Evolutionary conservation across 1,140 invertebrate genomes (phyloP), one percentile per base, ranked within the genome.

Genomic region (Chrysoperla carnea): DNA sequence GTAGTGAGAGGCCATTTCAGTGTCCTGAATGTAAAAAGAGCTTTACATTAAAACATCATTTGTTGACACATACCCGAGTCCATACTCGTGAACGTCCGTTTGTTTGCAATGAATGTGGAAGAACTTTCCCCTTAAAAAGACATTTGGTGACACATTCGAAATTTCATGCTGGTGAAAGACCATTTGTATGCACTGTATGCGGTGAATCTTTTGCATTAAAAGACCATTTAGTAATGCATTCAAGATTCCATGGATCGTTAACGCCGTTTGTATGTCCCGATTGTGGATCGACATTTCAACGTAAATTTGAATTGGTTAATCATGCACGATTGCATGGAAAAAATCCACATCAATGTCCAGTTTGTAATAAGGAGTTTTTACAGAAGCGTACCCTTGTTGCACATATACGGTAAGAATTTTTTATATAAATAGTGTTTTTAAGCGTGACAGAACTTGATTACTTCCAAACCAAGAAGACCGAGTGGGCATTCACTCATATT

Each of bases 121-220:
- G 80, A 40, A 71, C 79, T 37, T 89, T 89, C 61, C 79, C 82
- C 0, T 60, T 84, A 13, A 84, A 84, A 58, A 69, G 82, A 43
- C 81, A 84, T 50, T 63, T 88, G n/a, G 81, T 84, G 9, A 84
- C 81, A 36, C 84, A 88, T 61, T 77, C 75, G 60, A 84, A 85
- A 64, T 84, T 83, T 57, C 88, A 91, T 63, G 87, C 80, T 40
- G 86, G 85, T 11, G 81, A 87, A 56, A 67, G 86, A 47, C 86
- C 87, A 6, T 91, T 76, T 59, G 79, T 85, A 31, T 91, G 87
- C 60, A 75, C 78, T 50, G 76, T 85, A 46, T 91, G 87, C 60
- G 84, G 83, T 12, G 87, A 91, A 57, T 85, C 83, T 35, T 91
- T 91, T 60, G 81, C 81, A 6, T 78, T 83, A 52, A 82, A 85